These are phyloP conservation scores for Leiothrix lutea DNA, from an alignment of 2,113 vertebrate genomes.

Conservation along the genomic window DNA sequence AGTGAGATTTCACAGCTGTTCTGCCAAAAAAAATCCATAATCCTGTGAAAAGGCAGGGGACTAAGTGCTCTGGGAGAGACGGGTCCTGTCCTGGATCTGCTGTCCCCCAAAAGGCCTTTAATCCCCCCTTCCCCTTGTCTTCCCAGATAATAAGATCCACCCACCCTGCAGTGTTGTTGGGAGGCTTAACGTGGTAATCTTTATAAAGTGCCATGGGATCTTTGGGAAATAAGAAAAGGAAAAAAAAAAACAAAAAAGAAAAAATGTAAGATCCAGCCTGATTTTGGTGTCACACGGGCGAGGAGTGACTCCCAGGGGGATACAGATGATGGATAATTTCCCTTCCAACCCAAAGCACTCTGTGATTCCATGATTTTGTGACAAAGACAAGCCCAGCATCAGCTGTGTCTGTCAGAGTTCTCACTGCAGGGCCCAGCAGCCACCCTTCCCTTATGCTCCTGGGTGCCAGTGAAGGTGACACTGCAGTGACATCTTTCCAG, in stretches of 20 bases:
- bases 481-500: background rate
- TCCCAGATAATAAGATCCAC: background rate
- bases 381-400: background rate
- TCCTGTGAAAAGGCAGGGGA: background rate
- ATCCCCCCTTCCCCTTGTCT: background rate
- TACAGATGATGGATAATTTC: rapidly evolving
- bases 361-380: background rate
- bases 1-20: constrained; percentile 14
- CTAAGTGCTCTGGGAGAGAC: background rate
- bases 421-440: background rate
- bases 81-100: background rate
- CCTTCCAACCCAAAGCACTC: background rate
- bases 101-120: background rate
- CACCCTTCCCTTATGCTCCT: rapidly evolving
- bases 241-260: rapidly evolving
- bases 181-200: background rate
- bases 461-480: background rate
- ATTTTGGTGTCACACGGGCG: background rate
- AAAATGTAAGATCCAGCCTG: background rate
- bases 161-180: background rate
- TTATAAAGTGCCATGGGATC: background rate
- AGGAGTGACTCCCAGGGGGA: background rate
- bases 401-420: too few species aligned
- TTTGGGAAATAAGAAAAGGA: background rate
- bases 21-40: constrained; percentile 10